phyloP scores from a whole-genome alignment of 1,140 invertebrate species.

The Delia radicum region DNA sequence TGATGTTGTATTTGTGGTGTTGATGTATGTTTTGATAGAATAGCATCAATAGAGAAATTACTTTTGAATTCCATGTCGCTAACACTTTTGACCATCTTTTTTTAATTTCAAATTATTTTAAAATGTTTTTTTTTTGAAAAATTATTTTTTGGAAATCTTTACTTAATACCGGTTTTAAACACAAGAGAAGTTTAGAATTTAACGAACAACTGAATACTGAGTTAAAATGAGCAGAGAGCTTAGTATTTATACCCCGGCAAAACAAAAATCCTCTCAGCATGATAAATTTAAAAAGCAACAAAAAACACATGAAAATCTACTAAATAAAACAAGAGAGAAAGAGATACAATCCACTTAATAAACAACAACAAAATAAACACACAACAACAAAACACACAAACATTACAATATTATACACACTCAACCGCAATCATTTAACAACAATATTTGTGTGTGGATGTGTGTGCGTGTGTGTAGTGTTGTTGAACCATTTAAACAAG shows the following conservation, averaged over 20 bases:
- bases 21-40: conserved; percentile 59
- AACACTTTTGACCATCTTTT: conserved; percentile 41
- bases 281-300: conserved; percentile 14
- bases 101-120: conserved; percentile 3
- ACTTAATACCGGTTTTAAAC: too few relatives aligned
- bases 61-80: conserved; percentile 57
- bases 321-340: neutral
- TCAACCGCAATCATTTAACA: neutral
- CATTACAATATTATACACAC: neutral
- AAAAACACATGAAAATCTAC: neutral
- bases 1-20: neutral
- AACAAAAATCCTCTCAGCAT: conserved; percentile 17
- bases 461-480: neutral
- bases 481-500: neutral
- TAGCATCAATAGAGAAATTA: conserved; percentile 72
- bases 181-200: neutral
- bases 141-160: neutral
- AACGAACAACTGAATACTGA: conserved; percentile 26
- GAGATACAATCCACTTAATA: neutral
- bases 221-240: neutral
- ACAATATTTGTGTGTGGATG: neutral
- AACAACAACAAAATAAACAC: neutral
- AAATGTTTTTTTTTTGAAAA: conserved; percentile 22
- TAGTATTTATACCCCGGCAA: conserved; percentile 19
- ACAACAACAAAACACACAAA: neutral